Evolutionary conservation across 2,888 invertebrate genomes (phyloP).

Genomic region (Scaptomyza reducta): DNA sequence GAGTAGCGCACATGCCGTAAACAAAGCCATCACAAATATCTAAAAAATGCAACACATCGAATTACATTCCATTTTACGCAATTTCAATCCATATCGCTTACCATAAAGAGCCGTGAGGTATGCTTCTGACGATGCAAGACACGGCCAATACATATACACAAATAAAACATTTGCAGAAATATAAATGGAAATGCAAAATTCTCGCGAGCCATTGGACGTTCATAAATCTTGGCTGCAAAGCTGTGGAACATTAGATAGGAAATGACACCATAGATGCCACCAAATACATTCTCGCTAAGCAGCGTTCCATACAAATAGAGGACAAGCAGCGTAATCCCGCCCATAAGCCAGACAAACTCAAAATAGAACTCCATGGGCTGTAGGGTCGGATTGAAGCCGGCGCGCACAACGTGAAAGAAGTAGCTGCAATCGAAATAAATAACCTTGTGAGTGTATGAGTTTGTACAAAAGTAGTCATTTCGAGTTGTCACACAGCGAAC

Average conservation of each 20-base stretch:
- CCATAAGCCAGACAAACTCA: slow-evolving; percentile 89
- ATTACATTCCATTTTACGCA: background rate
- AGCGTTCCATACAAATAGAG: slow-evolving; percentile 89
- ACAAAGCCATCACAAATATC: slow-evolving; percentile 79
- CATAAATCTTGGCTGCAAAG: slow-evolving; percentile 93
- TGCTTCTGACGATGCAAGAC: slow-evolving; percentile 69
- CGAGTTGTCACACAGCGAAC: background rate
- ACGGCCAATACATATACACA: slow-evolving; percentile 86
- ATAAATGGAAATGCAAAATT: slow-evolving; percentile 93
- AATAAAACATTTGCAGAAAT: slow-evolving; percentile 89
- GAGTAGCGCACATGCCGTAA: slow-evolving; percentile 83
- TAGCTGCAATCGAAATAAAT: slow-evolving; percentile 62
- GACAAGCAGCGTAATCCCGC: slow-evolving; percentile 89
- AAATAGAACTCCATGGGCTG: slow-evolving; percentile 93
- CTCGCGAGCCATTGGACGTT: slow-evolving; percentile 94
- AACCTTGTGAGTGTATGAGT: background rate
- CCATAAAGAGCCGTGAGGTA: slow-evolving; percentile 65
- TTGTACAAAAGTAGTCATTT: background rate
- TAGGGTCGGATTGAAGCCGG: slow-evolving; percentile 65
- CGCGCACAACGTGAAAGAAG: slow-evolving; percentile 75
- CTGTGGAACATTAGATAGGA: slow-evolving; percentile 93
- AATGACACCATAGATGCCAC: slow-evolving; percentile 89
- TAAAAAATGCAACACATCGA: slow-evolving; percentile 26
- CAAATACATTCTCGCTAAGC: slow-evolving; percentile 89
- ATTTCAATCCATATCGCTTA: slow-evolving; percentile 19